Evolutionary conservation across 2,113 vertebrate genomes (phyloP).

Genomic region (human): DNA sequence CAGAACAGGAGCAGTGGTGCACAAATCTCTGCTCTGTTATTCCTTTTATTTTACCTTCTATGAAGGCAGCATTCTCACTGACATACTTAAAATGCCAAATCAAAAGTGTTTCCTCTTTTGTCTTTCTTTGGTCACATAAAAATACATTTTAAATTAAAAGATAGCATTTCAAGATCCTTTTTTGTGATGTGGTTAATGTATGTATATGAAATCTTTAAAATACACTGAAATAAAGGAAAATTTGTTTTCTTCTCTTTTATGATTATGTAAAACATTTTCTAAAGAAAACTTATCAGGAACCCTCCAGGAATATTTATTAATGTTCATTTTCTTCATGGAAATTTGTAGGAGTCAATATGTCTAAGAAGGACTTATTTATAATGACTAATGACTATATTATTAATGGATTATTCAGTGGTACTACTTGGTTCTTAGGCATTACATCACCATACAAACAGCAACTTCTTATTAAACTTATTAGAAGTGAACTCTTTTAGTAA

Average conservation of each 20-base stretch:
- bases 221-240: background rate
- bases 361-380: background rate
- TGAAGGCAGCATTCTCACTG: background rate
- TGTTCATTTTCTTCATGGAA: background rate
- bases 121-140: background rate
- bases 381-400: background rate
- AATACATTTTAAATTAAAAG: background rate
- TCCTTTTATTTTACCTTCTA: background rate
- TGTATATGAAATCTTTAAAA: background rate
- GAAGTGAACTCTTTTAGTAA: background rate
- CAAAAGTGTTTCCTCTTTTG: background rate
- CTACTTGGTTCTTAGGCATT: background rate
- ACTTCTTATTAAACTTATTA: background rate
- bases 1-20: background rate
- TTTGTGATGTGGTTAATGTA: background rate
- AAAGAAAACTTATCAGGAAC: background rate
- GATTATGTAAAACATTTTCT: background rate
- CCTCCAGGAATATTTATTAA: background rate
- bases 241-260: background rate
- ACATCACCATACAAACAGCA: background rate
- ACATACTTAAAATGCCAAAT: background rate
- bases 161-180: background rate
- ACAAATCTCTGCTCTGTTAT: background rate
- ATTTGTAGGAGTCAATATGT: background rate
- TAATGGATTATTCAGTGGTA: background rate